Base-by-base conservation (phyloP, 2,888 invertebrate species). In the Melinaea marsaeus region DNA sequence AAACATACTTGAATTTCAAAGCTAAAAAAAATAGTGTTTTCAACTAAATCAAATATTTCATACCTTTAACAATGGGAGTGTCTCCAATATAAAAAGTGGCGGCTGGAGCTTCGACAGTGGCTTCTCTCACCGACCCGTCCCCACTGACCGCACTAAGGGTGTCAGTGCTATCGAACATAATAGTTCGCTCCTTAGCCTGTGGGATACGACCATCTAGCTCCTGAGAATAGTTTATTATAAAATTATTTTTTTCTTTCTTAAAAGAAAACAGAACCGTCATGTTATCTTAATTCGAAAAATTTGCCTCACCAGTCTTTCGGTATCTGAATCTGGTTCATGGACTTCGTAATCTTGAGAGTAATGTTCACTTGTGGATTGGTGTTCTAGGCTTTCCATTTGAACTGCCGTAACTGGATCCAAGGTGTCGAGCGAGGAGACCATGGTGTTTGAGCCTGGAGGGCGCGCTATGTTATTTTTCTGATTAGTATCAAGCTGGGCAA, bases 351-450 rank as follows among this genome's bases (percentile, higher is more conserved):
- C 88, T 65, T 88, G 86, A 0, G 90, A 80, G 67, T 82, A 84
- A 58, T 89, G 90, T 72, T 91, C 91, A 64, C 90, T 89, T 1
- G 84, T 85, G 2, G 90, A 86, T 66, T 85, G 88, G 64, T 90
- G 90, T 62, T 89, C 91, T 33, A 89, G 70, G 61, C 90, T 89
- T 74, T 92, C 91, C 80, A 90, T 83, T 67, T 90, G 89, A 4
- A 90, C 86, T 0, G 91, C 82, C 0, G 91, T 91, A 57, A 90
- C 78, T 11, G 93, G 93, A 76, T 94, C 94, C 73, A 94, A 83
- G 33, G 93, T 94, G 75, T 95, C 95, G 71, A 94, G 91, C 22
- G 94, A 94, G 34, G 96, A 96, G 61, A 96, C 95, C 92, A 96
- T 93, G 13, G 96, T 96, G 81, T 95, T 96, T 63, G 96, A 96